phyloP scores from a whole-genome alignment of 1,140 invertebrate species.

The Heliothis virescens region DNA sequence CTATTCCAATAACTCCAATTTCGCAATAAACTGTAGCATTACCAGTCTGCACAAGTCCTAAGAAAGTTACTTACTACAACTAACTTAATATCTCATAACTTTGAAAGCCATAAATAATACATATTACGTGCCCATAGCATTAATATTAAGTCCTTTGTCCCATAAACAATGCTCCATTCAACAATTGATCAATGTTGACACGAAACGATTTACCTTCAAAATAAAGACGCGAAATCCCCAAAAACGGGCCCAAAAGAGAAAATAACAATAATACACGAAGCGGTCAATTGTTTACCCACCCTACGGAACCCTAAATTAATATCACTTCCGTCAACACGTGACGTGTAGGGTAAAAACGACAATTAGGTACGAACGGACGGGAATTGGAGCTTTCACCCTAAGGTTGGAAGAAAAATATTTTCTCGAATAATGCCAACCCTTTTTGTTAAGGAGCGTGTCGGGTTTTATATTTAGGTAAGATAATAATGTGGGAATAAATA shows the following conservation, averaged over 20 bases:
- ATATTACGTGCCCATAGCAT: slow-evolving; percentile 25
- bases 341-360: slow-evolving; percentile 52
- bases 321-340: slow-evolving; percentile 53
- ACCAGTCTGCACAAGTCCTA: no score
- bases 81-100: no score
- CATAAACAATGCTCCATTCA: slow-evolving; percentile 31
- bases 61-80: no score
- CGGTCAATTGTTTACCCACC: slow-evolving; percentile 55
- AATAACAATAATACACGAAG: slow-evolving; percentile 54
- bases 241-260: slow-evolving; percentile 46
- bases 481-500: slow-evolving; percentile 31
- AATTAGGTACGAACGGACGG: slow-evolving; percentile 45
- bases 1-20: no score
- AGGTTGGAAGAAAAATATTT: slow-evolving; percentile 44
- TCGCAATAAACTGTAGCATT: no score
- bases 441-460: slow-evolving; percentile 41
- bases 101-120: background rate
- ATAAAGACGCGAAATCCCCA: slow-evolving; percentile 48
- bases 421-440: slow-evolving; percentile 44
- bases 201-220: slow-evolving; percentile 44
- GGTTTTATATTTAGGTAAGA: slow-evolving; percentile 37
- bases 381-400: slow-evolving; percentile 42
- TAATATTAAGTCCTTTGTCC: slow-evolving; percentile 33
- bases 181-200: slow-evolving; percentile 48
- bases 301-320: slow-evolving; percentile 54